phyloP scores from a whole-genome alignment of 1,140 invertebrate species.

The Nephila pilipes region DNA sequence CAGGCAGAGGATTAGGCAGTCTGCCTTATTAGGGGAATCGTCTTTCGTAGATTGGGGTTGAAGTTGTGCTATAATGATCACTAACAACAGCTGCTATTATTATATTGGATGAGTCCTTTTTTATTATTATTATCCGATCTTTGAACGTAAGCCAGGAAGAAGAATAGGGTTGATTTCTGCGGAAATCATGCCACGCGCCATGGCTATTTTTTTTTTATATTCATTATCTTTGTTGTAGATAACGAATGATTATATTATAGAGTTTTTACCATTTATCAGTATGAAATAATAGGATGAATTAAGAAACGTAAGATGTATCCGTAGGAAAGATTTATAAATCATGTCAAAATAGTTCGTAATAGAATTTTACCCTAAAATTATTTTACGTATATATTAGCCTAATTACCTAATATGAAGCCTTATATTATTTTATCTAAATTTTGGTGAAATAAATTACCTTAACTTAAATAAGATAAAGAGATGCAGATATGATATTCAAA shows the following conservation, averaged over 20 bases:
- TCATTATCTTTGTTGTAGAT: constrained; percentile 1
- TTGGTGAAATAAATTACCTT: too few relatives aligned
- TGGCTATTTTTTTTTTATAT: constrained; percentile 1
- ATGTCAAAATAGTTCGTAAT: too few relatives aligned
- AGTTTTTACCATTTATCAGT: not conserved
- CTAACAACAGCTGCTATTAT: constrained; percentile 65
- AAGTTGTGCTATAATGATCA: not conserved
- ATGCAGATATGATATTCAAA: too few relatives aligned
- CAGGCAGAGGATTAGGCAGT: not conserved
- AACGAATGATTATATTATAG: constrained; percentile 7
- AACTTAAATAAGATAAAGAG: too few relatives aligned
- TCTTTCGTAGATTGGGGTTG: not conserved
- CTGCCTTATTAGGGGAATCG: constrained; percentile 11
- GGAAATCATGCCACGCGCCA: constrained; percentile 61
- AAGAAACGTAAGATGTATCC: not conserved
- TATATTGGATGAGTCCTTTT: constrained; percentile 43
- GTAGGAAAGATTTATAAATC: too few relatives aligned
- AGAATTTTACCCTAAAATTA: too few relatives aligned
- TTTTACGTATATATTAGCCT: too few relatives aligned
- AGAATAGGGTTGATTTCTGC: constrained; percentile 17
- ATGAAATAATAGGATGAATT: not conserved
- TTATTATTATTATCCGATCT: not conserved
- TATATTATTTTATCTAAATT: too few relatives aligned
- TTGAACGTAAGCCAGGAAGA: not conserved
- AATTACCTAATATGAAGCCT: too few relatives aligned